Evolutionary conservation across 2,113 vertebrate genomes (phyloP).

Genomic region (Ceyx margarethae): DNA sequence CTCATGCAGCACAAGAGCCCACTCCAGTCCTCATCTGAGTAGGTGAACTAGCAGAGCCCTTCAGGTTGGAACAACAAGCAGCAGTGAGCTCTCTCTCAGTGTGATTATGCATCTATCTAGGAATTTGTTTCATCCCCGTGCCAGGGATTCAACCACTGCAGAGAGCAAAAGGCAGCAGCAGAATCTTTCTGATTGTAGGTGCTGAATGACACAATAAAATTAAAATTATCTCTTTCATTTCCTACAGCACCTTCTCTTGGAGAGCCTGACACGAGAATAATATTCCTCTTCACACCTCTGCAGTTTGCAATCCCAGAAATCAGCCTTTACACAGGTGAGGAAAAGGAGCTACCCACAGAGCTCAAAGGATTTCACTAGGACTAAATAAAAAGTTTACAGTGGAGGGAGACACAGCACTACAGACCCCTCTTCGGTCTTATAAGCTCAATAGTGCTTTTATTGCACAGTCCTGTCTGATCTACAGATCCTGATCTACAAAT

Average conservation of each 20-base stretch:
- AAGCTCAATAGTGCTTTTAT: neutral
- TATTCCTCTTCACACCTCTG: fast-evolving
- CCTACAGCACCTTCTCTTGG: neutral
- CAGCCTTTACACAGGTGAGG: neutral
- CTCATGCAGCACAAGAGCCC: neutral
- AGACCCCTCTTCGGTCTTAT: neutral
- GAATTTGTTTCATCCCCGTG: constrained; percentile 30
- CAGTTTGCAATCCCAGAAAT: neutral
- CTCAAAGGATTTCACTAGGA: neutral
- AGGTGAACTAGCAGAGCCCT: neutral
- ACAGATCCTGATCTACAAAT: neutral
- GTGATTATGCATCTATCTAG: neutral
- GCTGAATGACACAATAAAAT: constrained; percentile 7
- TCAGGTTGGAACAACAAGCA: constrained; percentile 2
- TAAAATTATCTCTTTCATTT: neutral
- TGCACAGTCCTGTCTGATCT: neutral
- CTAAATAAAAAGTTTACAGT: neutral
- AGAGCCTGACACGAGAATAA: neutral
- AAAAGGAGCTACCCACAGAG: neutral
- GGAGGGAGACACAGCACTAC: fast-evolving
- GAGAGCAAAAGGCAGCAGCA: neutral
- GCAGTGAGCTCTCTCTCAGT: fast-evolving
- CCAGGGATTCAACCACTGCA: constrained; percentile 5
- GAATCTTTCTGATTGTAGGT: neutral
- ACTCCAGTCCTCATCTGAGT: neutral